Evolutionary conservation across 2,113 vertebrate genomes (phyloP).

Genomic region (Tragelaphus imberbis): DNA sequence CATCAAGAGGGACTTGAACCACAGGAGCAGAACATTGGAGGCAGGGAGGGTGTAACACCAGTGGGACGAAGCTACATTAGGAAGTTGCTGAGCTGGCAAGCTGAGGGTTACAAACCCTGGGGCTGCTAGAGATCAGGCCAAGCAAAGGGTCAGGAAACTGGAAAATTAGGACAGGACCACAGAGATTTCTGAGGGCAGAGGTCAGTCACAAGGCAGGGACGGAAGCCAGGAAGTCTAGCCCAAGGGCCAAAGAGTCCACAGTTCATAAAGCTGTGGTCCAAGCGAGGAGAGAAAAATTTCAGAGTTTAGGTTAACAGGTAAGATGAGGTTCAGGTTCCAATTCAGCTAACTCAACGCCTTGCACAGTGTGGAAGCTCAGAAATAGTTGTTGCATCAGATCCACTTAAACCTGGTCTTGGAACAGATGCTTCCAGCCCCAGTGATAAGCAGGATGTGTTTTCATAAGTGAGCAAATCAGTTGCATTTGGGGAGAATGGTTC

Average conservation of each 20-base stretch:
- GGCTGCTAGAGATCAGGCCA: neutral
- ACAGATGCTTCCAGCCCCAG: neutral
- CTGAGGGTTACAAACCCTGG: neutral
- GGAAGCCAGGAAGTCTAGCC: slow-evolving; percentile 28
- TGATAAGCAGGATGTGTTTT: neutral
- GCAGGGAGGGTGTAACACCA: no score
- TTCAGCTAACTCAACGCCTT: neutral
- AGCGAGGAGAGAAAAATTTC: neutral
- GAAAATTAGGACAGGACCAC: slow-evolving; percentile 65
- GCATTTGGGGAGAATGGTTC: neutral
- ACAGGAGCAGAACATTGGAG: fast-evolving
- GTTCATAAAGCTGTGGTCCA: neutral
- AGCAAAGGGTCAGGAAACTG: slow-evolving; percentile 67
- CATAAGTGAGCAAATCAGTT: neutral
- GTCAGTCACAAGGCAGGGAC: slow-evolving; percentile 24
- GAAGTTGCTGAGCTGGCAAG: neutral
- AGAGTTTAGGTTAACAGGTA: neutral
- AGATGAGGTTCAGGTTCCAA: neutral
- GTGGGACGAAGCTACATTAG: neutral
- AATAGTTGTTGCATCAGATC: neutral
- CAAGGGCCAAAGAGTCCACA: neutral
- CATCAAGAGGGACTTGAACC: neutral
- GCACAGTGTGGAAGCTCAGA: neutral
- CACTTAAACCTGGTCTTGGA: neutral
- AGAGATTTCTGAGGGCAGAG: slow-evolving; percentile 64